Evolutionary conservation across 1,140 invertebrate genomes (phyloP).

Genomic region (Aphelinus certus): DNA sequence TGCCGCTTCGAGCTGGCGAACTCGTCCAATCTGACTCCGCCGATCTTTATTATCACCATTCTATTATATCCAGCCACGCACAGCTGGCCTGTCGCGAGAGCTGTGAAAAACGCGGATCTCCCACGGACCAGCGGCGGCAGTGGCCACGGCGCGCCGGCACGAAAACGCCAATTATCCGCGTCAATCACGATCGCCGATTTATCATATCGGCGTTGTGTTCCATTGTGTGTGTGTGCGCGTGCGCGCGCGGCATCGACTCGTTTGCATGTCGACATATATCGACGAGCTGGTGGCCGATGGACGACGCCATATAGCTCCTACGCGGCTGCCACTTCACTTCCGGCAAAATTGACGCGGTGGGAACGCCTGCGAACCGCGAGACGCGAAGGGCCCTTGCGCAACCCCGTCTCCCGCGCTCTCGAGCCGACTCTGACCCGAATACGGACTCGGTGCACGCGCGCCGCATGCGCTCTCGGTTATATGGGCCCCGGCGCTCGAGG

Average conservation of each 20-base stretch:
- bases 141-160: background rate
- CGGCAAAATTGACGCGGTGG: conserved; percentile 47
- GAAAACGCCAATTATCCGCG: conserved; percentile 23
- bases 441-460: background rate
- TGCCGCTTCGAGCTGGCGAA: too few relatives aligned
- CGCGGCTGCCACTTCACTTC: conserved; percentile 44
- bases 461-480: too few relatives aligned
- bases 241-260: background rate
- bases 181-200: conserved; percentile 13
- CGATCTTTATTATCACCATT: too few relatives aligned
- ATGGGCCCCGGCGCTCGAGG: too few relatives aligned
- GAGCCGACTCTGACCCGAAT: conserved; percentile 27
- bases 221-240: background rate
- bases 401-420: background rate
- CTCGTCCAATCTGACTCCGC: too few relatives aligned
- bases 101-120: conserved; percentile 29
- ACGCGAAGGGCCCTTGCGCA: background rate
- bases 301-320: background rate
- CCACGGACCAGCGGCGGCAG: conserved; percentile 9
- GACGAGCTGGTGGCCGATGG: background rate
- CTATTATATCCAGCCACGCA: too few relatives aligned
- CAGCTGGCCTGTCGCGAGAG: too few relatives aligned
- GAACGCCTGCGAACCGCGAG: conserved; percentile 28
- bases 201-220: too few relatives aligned
- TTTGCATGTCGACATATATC: conserved; percentile 15